These are phyloP conservation scores for Drosophila seguyi DNA, from an alignment of 1,140 invertebrate genomes.

Conservation along the genomic window DNA sequence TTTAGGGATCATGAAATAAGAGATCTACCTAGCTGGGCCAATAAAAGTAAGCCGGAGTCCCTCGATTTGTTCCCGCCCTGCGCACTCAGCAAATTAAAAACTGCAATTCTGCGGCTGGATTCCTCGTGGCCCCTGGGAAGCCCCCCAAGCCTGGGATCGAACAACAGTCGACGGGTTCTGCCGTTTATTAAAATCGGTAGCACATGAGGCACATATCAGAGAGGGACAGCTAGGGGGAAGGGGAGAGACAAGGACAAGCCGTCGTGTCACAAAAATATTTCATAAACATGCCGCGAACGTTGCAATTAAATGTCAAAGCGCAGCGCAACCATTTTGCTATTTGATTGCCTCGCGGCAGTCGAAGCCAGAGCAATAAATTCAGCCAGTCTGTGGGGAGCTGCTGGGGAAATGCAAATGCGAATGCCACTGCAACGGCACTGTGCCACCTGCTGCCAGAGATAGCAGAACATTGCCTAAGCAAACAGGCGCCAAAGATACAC, in stretches of 20 bases:
- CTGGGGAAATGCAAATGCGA: slow-evolving; percentile 19
- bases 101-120: slow-evolving; percentile 4
- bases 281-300: slow-evolving; percentile 47
- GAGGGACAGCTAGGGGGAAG: not conserved
- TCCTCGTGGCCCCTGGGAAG: slow-evolving; percentile 6
- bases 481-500: slow-evolving; percentile 23
- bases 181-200: slow-evolving; percentile 52
- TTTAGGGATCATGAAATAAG: not conserved
- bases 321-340: slow-evolving; percentile 53
- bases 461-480: slow-evolving; percentile 36
- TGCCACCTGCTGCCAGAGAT: slow-evolving; percentile 26
- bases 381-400: slow-evolving; percentile 33
- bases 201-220: slow-evolving; percentile 12
- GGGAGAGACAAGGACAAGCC: not conserved
- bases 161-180: slow-evolving; percentile 33
- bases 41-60: not conserved
- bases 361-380: slow-evolving; percentile 55
- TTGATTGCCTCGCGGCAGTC: slow-evolving; percentile 56
- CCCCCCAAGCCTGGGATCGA: slow-evolving; percentile 12
- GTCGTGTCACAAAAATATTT: slow-evolving; percentile 54
- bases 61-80: not conserved
- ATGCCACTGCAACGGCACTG: not conserved
- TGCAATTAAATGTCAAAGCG: slow-evolving; percentile 63
- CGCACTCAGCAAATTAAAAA: slow-evolving; percentile 49
- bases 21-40: not conserved